phyloP scores from a whole-genome alignment of 2,888 invertebrate species.

The Phaedon cochleariae region DNA sequence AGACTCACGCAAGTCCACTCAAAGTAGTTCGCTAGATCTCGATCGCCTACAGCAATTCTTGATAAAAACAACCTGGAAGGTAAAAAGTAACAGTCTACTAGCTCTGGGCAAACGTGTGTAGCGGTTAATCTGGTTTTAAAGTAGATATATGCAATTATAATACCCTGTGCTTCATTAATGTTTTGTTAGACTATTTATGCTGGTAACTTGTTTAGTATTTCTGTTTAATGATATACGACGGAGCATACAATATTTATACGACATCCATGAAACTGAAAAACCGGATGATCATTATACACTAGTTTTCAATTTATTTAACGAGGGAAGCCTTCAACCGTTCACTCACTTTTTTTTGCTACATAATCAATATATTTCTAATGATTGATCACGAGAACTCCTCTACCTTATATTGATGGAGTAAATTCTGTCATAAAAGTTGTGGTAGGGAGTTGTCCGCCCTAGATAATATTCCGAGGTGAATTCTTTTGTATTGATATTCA shows the following conservation, averaged over 20 bases:
- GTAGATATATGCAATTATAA: slow-evolving; percentile 23
- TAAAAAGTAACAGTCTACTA: slow-evolving; percentile 11
- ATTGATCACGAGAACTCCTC: background rate
- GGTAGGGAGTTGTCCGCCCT: too few relatives aligned
- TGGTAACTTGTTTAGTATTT: slow-evolving; percentile 5
- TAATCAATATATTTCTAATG: background rate
- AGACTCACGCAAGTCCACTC: background rate
- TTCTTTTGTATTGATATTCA: too few relatives aligned
- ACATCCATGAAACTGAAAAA: slow-evolving; percentile 14
- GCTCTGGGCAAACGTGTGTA: slow-evolving; percentile 14
- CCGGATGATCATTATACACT: slow-evolving; percentile 5
- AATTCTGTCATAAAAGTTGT: too few relatives aligned
- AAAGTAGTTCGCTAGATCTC: background rate
- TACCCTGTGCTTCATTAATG: slow-evolving; percentile 19
- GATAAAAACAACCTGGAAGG: slow-evolving; percentile 13
- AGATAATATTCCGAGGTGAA: too few relatives aligned
- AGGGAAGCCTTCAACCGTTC: background rate
- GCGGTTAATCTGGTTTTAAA: slow-evolving; percentile 20
- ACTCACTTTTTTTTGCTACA: background rate
- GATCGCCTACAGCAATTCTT: slow-evolving; percentile 3
- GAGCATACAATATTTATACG: slow-evolving; percentile 5
- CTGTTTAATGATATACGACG: slow-evolving; percentile 14
- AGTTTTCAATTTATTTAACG: background rate
- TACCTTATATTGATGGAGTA: too few relatives aligned
- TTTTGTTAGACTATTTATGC: slow-evolving; percentile 18